phyloP scores from a whole-genome alignment of 2,797 vertebrate species.

The Acomys russatus region DNA sequence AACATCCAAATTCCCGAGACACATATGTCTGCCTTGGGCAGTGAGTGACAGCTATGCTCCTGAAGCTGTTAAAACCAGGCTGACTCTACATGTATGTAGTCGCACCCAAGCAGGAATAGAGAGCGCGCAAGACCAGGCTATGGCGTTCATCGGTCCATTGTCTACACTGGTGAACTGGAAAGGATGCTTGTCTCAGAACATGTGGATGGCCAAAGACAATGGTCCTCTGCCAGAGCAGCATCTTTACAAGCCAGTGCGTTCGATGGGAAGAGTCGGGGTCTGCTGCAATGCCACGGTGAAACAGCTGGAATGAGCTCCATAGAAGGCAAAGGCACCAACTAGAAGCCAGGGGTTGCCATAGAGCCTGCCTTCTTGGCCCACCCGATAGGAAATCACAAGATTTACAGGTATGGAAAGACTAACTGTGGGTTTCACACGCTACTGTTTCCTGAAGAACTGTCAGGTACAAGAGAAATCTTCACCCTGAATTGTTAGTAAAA shows the following conservation, averaged over 20 bases:
- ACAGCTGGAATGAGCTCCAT: fast-evolving
- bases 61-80: not conserved
- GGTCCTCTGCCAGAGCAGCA: not conserved
- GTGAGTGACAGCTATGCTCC: not conserved
- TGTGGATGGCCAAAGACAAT: slow-evolving; percentile 8
- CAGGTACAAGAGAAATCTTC: not conserved
- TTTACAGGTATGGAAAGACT: not conserved
- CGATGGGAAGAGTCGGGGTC: not conserved
- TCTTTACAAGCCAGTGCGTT: not conserved
- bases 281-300: not conserved
- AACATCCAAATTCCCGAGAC: not conserved
- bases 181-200: slow-evolving; percentile 50
- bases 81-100: not conserved
- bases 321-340: not conserved
- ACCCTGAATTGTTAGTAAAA: not conserved
- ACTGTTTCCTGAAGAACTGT: not conserved
- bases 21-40: not conserved
- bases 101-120: not conserved
- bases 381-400: not conserved
- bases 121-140: not conserved
- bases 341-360: not conserved
- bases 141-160: not conserved
- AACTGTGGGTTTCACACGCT: not conserved
- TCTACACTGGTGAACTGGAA: not conserved
- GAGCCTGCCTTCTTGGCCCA: not conserved